Evolutionary conservation across 1,140 invertebrate genomes (phyloP).

Genomic region (Hormaphis cornu): DNA sequence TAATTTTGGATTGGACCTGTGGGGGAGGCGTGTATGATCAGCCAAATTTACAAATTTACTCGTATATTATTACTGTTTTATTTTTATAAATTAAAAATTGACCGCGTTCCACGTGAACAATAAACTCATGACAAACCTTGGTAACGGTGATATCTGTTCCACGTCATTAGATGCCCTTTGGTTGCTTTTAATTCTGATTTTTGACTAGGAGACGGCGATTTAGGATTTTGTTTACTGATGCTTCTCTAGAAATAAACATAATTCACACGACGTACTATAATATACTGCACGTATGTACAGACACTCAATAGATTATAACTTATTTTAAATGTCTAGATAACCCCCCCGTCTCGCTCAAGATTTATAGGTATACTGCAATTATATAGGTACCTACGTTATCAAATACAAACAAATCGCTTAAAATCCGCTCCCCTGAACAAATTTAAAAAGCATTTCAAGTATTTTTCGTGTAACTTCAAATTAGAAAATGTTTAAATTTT

Average conservation of each 20-base stretch:
- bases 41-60: background rate
- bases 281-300: background rate
- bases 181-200: constrained; percentile 46
- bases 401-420: too few species aligned
- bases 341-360: too few species aligned
- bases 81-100: background rate
- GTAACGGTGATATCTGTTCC: constrained; percentile 38
- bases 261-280: background rate
- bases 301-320: background rate
- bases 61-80: background rate
- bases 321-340: background rate
- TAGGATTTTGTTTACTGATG: constrained; percentile 56
- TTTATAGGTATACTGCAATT: too few species aligned
- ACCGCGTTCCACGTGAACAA: too few species aligned
- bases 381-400: too few species aligned
- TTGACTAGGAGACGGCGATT: constrained; percentile 50
- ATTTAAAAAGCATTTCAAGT: too few species aligned
- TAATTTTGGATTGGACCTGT: too few species aligned
- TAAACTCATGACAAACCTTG: constrained; percentile 31
- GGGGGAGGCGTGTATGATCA: background rate
- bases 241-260: constrained; percentile 46
- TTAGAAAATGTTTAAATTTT: too few species aligned
- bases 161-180: constrained; percentile 39
- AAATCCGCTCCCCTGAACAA: too few species aligned
- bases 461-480: too few species aligned